Percentiles rank a stretch among this genome's conserved stretches.
These are phyloP conservation scores for Microctenopoma steveboyesi DNA, from an alignment of 2,797 vertebrate species.

Conservation along the genomic window DNA sequence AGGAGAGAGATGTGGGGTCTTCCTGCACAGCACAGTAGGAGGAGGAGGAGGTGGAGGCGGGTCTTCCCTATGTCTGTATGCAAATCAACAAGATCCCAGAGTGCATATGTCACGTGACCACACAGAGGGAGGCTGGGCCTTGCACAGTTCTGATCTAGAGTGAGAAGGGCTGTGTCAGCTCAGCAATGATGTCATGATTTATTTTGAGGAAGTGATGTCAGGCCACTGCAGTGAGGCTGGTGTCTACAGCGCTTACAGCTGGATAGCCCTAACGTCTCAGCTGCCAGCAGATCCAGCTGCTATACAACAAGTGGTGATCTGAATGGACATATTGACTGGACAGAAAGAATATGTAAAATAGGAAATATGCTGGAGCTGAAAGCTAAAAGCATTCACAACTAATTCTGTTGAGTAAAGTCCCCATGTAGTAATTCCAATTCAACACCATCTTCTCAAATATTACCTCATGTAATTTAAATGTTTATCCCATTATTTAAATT, in stretches of 20 bases:
- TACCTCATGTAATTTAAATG: slow-evolving; percentile 5
- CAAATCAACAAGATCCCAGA: slow-evolving; percentile 68
- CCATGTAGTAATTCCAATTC: slow-evolving; percentile 3
- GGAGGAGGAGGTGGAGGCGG: slow-evolving; percentile 59
- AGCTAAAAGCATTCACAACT: slow-evolving; percentile 3
- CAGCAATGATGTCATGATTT: slow-evolving; percentile 85
- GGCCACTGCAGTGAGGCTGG: slow-evolving; percentile 77
- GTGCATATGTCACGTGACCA: slow-evolving; percentile 69
- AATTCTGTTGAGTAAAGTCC: slow-evolving; percentile 27
- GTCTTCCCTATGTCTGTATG: slow-evolving; percentile 63
- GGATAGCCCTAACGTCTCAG: slow-evolving; percentile 26
- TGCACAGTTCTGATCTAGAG: slow-evolving; percentile 62
- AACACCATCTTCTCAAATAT: neutral
- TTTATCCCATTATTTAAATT: slow-evolving; percentile 12
- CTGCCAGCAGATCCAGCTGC: slow-evolving; percentile 17
- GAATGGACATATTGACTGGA: neutral
- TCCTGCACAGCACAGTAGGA: slow-evolving; percentile 62
- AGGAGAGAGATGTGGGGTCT: slow-evolving; percentile 67
- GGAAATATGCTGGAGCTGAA: neutral
- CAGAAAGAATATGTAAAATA: neutral
- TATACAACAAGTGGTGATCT: slow-evolving; percentile 24
- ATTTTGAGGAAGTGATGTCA: slow-evolving; percentile 87
- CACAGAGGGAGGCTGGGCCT: slow-evolving; percentile 57
- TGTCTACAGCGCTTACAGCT: slow-evolving; percentile 45
- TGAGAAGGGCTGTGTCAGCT: slow-evolving; percentile 72